These are phyloP conservation scores for Aldabrachelys gigantea DNA, from an alignment of 2,113 vertebrate species.

Conservation along the genomic window DNA sequence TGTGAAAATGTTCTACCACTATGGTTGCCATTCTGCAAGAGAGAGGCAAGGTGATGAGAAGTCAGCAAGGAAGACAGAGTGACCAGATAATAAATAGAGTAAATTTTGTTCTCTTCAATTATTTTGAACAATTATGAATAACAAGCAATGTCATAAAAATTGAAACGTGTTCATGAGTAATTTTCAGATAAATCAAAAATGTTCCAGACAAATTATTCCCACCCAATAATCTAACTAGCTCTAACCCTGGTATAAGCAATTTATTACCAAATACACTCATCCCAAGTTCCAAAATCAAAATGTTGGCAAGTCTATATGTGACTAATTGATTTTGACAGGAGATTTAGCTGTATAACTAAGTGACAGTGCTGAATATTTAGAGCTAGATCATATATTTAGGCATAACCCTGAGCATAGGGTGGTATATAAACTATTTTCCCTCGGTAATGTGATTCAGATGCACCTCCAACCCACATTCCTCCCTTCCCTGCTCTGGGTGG, in stretches of 20 bases:
- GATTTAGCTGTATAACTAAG: neutral
- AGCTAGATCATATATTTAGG: fast-evolving
- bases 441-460: neutral
- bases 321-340: neutral
- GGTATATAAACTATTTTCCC: neutral
- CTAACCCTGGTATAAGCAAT: neutral
- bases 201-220: neutral
- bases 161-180: neutral
- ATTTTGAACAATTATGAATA: neutral
- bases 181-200: neutral
- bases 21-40: neutral
- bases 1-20: neutral
- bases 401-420: neutral
- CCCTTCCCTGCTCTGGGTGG: neutral
- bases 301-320: neutral
- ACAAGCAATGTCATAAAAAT: neutral
- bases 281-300: neutral
- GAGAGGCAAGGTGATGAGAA: neutral
- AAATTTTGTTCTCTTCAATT: neutral
- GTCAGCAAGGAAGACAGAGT: neutral
- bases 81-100: neutral
- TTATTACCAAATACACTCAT: neutral
- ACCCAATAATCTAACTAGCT: neutral
- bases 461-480: neutral
- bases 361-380: neutral